These are phyloP conservation scores for Craterocephalus amniculus DNA, from an alignment of 2,797 vertebrate species.

Conservation along the genomic window DNA sequence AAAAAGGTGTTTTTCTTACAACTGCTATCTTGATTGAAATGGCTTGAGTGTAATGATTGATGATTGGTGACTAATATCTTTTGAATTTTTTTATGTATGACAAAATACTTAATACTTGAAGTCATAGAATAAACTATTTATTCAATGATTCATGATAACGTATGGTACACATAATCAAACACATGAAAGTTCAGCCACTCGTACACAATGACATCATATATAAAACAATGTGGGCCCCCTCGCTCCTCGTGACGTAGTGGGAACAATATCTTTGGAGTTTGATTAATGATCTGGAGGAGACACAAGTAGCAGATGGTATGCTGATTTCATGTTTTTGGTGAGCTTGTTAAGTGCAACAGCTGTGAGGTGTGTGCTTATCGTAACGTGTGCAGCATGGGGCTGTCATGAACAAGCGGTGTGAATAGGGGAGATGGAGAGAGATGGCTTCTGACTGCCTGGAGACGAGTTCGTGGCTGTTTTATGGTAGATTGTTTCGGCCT, in stretches of 20 bases:
- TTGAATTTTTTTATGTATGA: slow-evolving; percentile 9
- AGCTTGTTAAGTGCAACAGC: slow-evolving; percentile 58
- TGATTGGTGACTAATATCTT: background rate
- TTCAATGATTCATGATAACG: slow-evolving; percentile 25
- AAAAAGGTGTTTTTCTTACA: background rate
- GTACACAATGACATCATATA: slow-evolving; percentile 67
- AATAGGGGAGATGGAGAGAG: slow-evolving; percentile 31
- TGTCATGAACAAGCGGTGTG: slow-evolving; percentile 66
- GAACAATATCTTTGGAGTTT: slow-evolving; percentile 66
- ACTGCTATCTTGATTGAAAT: background rate
- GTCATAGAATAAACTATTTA: slow-evolving; percentile 18
- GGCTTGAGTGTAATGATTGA: background rate
- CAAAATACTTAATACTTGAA: too few species aligned
- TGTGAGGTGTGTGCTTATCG: slow-evolving; percentile 56
- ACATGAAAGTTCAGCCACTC: slow-evolving; percentile 49
- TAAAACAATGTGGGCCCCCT: slow-evolving; percentile 57
- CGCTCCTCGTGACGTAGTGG: slow-evolving; percentile 64
- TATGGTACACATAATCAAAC: slow-evolving; percentile 49
- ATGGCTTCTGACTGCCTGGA: slow-evolving; percentile 55
- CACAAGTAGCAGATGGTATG: slow-evolving; percentile 73
- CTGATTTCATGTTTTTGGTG: slow-evolving; percentile 72
- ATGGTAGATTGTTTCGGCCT: slow-evolving; percentile 42
- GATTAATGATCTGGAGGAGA: slow-evolving; percentile 80
- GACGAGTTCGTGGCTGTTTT: slow-evolving; percentile 48
- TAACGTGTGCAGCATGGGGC: slow-evolving; percentile 46